Percentiles rank a stretch among this genome's conserved stretches.
Conservation (phyloP, 1,140 invertebrate genomes). For the Ruditapes philippinarum region DNA sequence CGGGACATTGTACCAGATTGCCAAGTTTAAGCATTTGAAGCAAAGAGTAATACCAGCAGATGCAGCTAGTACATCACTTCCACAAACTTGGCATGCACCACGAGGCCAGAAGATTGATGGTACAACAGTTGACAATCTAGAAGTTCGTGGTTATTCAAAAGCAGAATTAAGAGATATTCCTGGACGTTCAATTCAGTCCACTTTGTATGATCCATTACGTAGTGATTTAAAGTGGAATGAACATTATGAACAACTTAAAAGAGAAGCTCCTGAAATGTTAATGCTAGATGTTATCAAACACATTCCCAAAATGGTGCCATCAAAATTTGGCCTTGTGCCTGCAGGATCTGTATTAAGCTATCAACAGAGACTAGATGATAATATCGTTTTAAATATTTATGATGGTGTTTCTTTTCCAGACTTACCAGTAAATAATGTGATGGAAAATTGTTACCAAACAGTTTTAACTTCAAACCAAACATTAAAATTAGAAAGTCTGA, state of each 20-base stretch:
- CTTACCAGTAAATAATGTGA: conserved; percentile 44
- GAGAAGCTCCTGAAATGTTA: conserved; percentile 21
- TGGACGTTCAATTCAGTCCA: conserved; percentile 49
- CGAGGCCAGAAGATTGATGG: conserved; percentile 51
- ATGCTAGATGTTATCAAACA: not conserved
- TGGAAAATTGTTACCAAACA: conserved; percentile 8
- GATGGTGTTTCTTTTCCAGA: conserved; percentile 53
- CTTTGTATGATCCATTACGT: conserved; percentile 59
- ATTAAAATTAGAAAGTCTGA: not conserved
- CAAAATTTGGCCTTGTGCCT: conserved; percentile 55
- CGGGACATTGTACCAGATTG: conserved; percentile 38
- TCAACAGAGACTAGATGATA: conserved; percentile 50
- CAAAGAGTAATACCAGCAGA: too few species aligned
- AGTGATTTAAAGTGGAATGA: not conserved
- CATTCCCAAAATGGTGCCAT: not conserved
- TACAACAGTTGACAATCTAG: conserved; percentile 4
- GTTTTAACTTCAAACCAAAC: too few species aligned
- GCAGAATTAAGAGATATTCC: not conserved
- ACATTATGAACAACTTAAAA: not conserved
- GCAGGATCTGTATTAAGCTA: conserved; percentile 57
- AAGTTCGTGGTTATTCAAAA: conserved; percentile 55
- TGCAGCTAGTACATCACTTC: conserved; percentile 65
- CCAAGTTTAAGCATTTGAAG: conserved; percentile 41
- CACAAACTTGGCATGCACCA: conserved; percentile 67
- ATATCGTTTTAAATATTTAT: conserved; percentile 53